A percentile compares a stretch with the other conserved stretches of the same genome.
phyloP scores from a whole-genome alignment of 2,888 invertebrate species.

The Stenichneumon culpator region DNA sequence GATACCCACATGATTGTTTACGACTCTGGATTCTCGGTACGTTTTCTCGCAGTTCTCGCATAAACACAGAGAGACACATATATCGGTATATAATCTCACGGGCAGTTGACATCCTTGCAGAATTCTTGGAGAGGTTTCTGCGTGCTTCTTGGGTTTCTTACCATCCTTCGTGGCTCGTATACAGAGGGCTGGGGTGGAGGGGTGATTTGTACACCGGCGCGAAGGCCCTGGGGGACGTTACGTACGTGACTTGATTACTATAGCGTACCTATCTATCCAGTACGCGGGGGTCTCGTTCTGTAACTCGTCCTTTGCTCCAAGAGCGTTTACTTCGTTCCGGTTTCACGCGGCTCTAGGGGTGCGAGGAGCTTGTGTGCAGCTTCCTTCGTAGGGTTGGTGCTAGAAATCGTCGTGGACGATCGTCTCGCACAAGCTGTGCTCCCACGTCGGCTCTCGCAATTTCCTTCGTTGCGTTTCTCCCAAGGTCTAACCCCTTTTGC shows the following conservation, averaged over 20 bases:
- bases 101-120: constrained; percentile 16
- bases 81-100: background rate
- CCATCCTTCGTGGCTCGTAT: constrained; percentile 19
- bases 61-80: background rate
- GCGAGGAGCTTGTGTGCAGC: constrained; percentile 15
- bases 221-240: constrained; percentile 53
- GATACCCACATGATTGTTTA: constrained; percentile 33
- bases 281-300: constrained; percentile 18
- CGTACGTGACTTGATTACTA: constrained; percentile 61
- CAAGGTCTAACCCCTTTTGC: constrained; percentile 39
- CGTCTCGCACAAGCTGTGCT: constrained; percentile 10
- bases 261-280: constrained; percentile 34
- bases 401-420: constrained; percentile 38
- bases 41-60: constrained; percentile 29
- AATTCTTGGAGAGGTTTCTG: constrained; percentile 52
- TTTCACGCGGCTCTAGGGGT: background rate
- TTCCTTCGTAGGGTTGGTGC: constrained; percentile 13
- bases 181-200: background rate
- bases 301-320: constrained; percentile 38
- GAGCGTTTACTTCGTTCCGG: constrained; percentile 17
- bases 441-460: constrained; percentile 33
- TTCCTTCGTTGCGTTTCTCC: constrained; percentile 51
- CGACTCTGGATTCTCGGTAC: constrained; percentile 35
- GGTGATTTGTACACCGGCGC: constrained; percentile 13
- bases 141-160: constrained; percentile 28